Evolutionary conservation across 1,140 invertebrate species (phyloP).

Genomic region (Brevipalpus yothersi): DNA sequence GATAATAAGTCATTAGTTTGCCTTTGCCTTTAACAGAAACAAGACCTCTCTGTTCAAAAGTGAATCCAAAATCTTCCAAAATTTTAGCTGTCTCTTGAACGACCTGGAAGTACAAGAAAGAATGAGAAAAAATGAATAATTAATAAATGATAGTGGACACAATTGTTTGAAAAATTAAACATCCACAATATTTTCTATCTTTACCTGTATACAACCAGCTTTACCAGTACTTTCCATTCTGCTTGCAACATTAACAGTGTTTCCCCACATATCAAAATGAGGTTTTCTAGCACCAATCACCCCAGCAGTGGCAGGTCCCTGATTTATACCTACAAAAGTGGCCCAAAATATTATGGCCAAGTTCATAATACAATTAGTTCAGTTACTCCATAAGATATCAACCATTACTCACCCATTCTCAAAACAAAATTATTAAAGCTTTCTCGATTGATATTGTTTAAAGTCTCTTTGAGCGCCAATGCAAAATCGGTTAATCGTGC

Average conservation of each 20-base stretch:
- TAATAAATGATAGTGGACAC: background rate
- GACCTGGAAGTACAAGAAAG: slow-evolving; percentile 35
- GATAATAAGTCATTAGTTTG: slow-evolving; percentile 77
- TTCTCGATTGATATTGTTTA: slow-evolving; percentile 75
- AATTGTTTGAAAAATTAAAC: background rate
- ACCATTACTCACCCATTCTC: slow-evolving; percentile 39
- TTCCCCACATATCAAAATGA: slow-evolving; percentile 79
- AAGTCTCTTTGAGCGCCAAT: slow-evolving; percentile 57
- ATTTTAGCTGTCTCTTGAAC: slow-evolving; percentile 73
- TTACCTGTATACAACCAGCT: slow-evolving; percentile 73
- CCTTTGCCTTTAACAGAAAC: slow-evolving; percentile 86
- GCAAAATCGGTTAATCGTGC: slow-evolving; percentile 66
- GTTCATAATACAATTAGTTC: too few relatives aligned
- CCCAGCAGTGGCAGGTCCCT: slow-evolving; percentile 77
- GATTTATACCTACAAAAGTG: slow-evolving; percentile 47
- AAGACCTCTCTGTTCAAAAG: slow-evolving; percentile 66
- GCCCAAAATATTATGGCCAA: too few relatives aligned
- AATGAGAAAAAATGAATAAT: too few relatives aligned
- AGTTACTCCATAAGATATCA: background rate
- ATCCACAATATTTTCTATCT: slow-evolving; percentile 1
- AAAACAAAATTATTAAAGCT: slow-evolving; percentile 85
- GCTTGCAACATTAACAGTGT: slow-evolving; percentile 83
- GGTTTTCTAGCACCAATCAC: slow-evolving; percentile 82
- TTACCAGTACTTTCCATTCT: slow-evolving; percentile 91
- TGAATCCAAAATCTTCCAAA: slow-evolving; percentile 58